Evolutionary conservation across 2,888 invertebrate species (phyloP).

Genomic region (Adelognathus sp.): DNA sequence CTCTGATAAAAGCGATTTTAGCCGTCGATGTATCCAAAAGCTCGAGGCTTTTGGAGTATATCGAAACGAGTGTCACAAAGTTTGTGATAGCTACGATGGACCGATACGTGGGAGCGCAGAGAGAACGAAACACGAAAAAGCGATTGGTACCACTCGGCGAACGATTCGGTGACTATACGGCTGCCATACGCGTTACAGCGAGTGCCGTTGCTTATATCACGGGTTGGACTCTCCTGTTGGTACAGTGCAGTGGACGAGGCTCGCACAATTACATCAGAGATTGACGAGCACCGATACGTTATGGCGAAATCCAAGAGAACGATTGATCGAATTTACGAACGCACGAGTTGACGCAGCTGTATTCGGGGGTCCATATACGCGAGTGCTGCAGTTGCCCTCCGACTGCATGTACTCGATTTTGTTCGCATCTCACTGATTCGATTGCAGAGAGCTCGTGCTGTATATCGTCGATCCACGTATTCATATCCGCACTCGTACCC

Average conservation of each 20-base stretch:
- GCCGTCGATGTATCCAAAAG: no score
- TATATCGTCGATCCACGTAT: neutral
- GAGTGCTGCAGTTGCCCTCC: neutral
- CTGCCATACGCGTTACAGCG: neutral
- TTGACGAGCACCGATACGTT: conserved; percentile 58
- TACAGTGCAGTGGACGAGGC: conserved; percentile 21
- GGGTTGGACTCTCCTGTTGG: neutral
- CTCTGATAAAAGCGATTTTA: no score
- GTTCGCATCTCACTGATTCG: conserved; percentile 45
- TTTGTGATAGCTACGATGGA: conserved; percentile 24
- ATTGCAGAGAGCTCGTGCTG: conserved; percentile 9
- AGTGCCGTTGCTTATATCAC: neutral
- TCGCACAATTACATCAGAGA: conserved; percentile 58
- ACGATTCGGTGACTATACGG: conserved; percentile 2
- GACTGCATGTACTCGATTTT: conserved; percentile 31
- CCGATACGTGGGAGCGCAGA: conserved; percentile 17
- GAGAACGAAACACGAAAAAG: conserved; percentile 10
- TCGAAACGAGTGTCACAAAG: conserved; percentile 16
- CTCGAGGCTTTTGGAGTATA: no score
- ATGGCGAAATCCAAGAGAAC: conserved; percentile 12
- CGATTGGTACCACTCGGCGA: conserved; percentile 35
- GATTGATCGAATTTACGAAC: conserved; percentile 37
- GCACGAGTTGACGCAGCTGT: conserved; percentile 10
- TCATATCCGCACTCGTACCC: neutral
- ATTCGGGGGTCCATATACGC: conserved; percentile 9